These are phyloP conservation scores for Chauna torquata DNA, from an alignment of 2,113 vertebrate genomes.

Conservation along the genomic window DNA sequence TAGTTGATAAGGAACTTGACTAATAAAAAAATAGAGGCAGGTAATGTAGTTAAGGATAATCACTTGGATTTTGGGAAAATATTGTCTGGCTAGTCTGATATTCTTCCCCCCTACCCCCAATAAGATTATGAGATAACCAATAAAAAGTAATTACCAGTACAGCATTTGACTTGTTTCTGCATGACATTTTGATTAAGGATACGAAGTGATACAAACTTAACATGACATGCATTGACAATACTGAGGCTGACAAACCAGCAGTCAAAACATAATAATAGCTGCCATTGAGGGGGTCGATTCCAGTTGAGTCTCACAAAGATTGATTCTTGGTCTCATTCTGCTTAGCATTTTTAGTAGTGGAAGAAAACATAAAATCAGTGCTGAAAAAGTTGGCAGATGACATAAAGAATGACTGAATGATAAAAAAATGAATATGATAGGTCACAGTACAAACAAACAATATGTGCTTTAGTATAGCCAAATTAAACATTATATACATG, in stretches of 20 bases:
- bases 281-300: neutral
- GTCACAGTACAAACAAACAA: neutral
- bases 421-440: neutral
- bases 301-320: neutral
- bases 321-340: neutral
- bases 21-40: neutral
- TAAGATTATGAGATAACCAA: neutral
- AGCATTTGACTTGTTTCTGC: neutral
- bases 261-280: neutral
- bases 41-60: neutral
- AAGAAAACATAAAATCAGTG: neutral
- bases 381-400: neutral
- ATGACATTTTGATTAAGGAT: neutral
- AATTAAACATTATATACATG: neutral
- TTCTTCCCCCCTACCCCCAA: neutral
- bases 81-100: neutral
- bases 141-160: neutral
- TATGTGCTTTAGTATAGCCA: neutral
- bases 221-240: neutral
- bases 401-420: neutral
- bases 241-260: neutral
- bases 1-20: neutral
- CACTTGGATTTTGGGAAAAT: neutral
- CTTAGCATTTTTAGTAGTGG: neutral
- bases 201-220: neutral